Conservation (phyloP, 2,888 invertebrate genomes). For the Athalia rosae region DNA sequence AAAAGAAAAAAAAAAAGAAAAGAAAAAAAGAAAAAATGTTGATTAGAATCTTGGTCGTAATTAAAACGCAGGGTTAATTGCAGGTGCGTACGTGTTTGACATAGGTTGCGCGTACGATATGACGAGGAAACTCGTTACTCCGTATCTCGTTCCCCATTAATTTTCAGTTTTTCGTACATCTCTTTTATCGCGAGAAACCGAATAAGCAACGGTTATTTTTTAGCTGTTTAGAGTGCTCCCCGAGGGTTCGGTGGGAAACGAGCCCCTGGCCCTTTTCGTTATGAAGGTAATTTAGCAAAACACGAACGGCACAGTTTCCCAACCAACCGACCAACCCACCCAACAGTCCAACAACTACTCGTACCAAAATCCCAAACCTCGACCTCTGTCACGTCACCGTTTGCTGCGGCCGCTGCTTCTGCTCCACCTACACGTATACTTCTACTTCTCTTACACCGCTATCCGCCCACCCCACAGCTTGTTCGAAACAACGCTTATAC, state of each 20-base stretch:
- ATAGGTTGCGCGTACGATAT: too few species aligned
- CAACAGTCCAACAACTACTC: neutral
- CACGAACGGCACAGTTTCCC: constrained; percentile 35
- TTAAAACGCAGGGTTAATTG: too few species aligned
- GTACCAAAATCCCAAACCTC: constrained; percentile 34
- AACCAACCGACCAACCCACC: constrained; percentile 12
- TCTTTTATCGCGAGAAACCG: constrained; percentile 37
- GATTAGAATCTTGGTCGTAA: too few species aligned
- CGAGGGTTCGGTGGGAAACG: constrained; percentile 30
- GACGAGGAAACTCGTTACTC: too few species aligned
- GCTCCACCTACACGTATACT: too few species aligned
- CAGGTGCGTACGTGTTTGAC: too few species aligned
- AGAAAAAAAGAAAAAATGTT: too few species aligned
- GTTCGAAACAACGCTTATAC: constrained; percentile 31
- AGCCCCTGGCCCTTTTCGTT: constrained; percentile 32
- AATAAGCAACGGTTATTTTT: constrained; percentile 31
- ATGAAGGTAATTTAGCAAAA: constrained; percentile 43
- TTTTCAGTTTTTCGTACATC: neutral
- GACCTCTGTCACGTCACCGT: constrained; percentile 37
- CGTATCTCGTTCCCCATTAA: too few species aligned
- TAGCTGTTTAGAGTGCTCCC: constrained; percentile 21
- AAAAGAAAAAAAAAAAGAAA: too few species aligned
- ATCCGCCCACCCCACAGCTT: neutral
- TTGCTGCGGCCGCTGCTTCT: constrained; percentile 7
- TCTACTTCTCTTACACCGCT: too few species aligned